Evolutionary conservation across 2,113 vertebrate species (phyloP).

Genomic region (Columba janthina): DNA sequence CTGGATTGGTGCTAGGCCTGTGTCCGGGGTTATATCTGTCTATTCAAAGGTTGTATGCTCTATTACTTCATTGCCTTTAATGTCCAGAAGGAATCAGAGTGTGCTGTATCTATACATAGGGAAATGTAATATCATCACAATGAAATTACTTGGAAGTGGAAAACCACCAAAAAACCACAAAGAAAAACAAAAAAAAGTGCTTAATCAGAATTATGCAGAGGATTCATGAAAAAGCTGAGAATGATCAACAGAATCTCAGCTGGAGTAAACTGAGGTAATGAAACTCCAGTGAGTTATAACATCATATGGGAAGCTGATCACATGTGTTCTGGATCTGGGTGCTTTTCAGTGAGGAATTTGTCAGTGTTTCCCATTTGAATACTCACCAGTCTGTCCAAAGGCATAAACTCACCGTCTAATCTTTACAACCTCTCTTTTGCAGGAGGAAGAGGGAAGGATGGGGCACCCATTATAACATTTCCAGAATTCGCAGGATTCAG

Average conservation of each 20-base stretch:
- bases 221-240: background rate
- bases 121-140: background rate
- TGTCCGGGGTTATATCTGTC: background rate
- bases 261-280: background rate
- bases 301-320: background rate
- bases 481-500: slow-evolving; percentile 90
- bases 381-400: background rate
- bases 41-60: background rate
- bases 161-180: background rate
- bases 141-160: background rate
- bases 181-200: background rate
- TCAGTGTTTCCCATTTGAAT: background rate
- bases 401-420: background rate
- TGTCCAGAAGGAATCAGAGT: background rate
- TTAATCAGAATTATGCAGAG: background rate
- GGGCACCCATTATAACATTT: slow-evolving; percentile 92
- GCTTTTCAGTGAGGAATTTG: background rate
- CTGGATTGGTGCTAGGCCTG: background rate
- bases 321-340: background rate
- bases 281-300: background rate
- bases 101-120: background rate
- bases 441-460: slow-evolving; percentile 93
- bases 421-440: slow-evolving; percentile 24
- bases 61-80: background rate
- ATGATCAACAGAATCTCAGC: background rate